Evolutionary conservation across 2,797 vertebrate species (phyloP).

Genomic region (Coranthus polyacanthus): DNA sequence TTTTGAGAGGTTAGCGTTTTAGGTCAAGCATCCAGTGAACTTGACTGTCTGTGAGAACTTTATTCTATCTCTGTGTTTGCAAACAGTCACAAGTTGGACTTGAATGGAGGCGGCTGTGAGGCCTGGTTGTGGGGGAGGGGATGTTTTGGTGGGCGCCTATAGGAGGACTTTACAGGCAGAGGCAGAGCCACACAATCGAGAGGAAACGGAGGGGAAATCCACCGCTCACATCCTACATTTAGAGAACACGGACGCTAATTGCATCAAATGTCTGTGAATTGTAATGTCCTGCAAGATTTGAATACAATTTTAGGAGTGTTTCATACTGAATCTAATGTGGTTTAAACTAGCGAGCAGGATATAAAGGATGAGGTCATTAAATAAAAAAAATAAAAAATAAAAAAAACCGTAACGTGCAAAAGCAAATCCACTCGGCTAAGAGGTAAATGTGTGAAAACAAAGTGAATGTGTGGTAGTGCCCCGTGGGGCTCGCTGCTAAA

Average conservation of each 20-base stretch:
- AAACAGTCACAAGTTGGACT: slow-evolving; percentile 78
- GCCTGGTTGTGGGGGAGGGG: slow-evolving; percentile 55
- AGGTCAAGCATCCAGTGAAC: too few species aligned
- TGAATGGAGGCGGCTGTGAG: slow-evolving; percentile 25
- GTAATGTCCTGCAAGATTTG: too few species aligned
- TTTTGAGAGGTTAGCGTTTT: background rate
- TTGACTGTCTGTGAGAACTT: background rate
- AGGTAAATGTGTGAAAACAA: slow-evolving; percentile 5
- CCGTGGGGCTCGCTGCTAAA: slow-evolving; percentile 26
- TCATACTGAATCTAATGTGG: background rate
- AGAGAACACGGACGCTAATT: background rate
- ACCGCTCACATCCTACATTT: background rate
- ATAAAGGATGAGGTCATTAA: background rate
- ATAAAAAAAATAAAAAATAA: too few species aligned
- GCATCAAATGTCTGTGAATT: background rate
- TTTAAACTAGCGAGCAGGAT: background rate
- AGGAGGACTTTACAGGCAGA: slow-evolving; percentile 30
- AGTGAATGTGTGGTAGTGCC: slow-evolving; percentile 6
- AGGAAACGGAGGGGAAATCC: slow-evolving; percentile 45
- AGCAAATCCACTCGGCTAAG: background rate
- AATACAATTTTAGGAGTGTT: background rate
- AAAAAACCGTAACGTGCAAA: fast-evolving
- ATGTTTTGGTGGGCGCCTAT: slow-evolving; percentile 46
- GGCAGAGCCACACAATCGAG: background rate
- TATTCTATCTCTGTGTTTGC: slow-evolving; percentile 51